Conservation (phyloP, 2,888 invertebrate genomes). For the Melanophora roralis region DNA sequence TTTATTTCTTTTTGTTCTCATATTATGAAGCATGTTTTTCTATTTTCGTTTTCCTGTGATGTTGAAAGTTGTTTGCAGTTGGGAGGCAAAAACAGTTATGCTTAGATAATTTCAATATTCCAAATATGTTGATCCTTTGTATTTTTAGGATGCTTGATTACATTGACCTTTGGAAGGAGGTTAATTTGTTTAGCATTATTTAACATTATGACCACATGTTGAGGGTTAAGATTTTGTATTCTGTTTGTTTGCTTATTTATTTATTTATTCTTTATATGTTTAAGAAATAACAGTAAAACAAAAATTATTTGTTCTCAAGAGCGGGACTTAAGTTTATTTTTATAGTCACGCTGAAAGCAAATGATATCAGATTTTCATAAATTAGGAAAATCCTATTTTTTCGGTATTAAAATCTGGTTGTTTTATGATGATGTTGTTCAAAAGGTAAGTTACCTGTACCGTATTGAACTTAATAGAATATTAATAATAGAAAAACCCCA, state of each 20-base stretch:
- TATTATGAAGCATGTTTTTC: background rate
- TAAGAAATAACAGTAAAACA: background rate
- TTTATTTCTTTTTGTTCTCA: background rate
- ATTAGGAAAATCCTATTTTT: no score
- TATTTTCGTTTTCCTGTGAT: background rate
- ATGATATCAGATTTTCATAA: no score
- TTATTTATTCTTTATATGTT: background rate
- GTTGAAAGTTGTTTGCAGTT: background rate
- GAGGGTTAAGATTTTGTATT: background rate
- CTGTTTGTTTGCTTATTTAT: background rate
- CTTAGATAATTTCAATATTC: conserved; percentile 7
- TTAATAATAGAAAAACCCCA: no score
- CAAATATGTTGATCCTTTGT: conserved; percentile 10
- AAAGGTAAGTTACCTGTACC: no score
- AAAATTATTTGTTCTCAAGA: no score
- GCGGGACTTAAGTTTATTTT: no score
- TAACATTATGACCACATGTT: conserved; percentile 23
- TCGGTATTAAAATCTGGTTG: no score
- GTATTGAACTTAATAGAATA: no score
- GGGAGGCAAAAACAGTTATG: background rate
- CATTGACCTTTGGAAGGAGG: conserved; percentile 25
- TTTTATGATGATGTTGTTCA: no score
- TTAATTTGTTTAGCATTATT: conserved; percentile 45
- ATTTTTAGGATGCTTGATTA: conserved; percentile 4
- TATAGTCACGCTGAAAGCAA: no score